These are phyloP conservation scores for Ptychadena robeensis DNA, from an alignment of 2,797 vertebrate genomes.

Conservation along the genomic window DNA sequence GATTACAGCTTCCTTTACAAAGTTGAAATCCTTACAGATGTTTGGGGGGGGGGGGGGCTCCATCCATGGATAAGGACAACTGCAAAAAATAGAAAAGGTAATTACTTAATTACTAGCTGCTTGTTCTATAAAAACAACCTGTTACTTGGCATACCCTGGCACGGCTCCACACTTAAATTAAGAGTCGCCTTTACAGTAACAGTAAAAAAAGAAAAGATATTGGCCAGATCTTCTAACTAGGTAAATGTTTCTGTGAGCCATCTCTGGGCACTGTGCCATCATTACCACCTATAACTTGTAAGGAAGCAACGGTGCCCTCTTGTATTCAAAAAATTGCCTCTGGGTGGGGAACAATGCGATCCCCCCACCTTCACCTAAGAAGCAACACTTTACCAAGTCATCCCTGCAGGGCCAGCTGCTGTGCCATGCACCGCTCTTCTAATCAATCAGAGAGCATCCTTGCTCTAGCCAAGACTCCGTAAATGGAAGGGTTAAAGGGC, in stretches of 20 bases:
- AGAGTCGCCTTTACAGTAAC: too few species aligned
- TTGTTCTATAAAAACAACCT: neutral
- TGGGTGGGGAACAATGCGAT: conserved; percentile 17
- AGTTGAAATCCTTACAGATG: too few species aligned
- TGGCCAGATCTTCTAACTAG: neutral
- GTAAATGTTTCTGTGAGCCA: neutral
- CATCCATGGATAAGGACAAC: too few species aligned
- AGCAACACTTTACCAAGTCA: conserved; percentile 34
- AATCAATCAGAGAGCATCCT: neutral
- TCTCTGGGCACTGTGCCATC: neutral
- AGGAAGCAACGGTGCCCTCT: neutral
- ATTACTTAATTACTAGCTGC: neutral
- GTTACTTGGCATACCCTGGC: neutral
- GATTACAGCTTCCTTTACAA: too few species aligned
- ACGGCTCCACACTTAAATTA: neutral
- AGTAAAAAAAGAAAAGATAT: neutral
- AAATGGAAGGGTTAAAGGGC: conserved; percentile 16
- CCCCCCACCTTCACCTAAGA: conserved; percentile 21
- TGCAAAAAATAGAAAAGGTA: too few species aligned
- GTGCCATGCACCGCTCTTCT: neutral
- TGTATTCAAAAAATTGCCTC: conserved; percentile 10
- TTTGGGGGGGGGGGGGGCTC: too few species aligned
- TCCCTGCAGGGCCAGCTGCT: conserved; percentile 10
- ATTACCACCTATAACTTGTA: neutral
- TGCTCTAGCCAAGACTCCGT: neutral